Base-by-base conservation (phyloP, 1,140 invertebrate genomes). In the Maconellicoccus hirsutus region DNA sequence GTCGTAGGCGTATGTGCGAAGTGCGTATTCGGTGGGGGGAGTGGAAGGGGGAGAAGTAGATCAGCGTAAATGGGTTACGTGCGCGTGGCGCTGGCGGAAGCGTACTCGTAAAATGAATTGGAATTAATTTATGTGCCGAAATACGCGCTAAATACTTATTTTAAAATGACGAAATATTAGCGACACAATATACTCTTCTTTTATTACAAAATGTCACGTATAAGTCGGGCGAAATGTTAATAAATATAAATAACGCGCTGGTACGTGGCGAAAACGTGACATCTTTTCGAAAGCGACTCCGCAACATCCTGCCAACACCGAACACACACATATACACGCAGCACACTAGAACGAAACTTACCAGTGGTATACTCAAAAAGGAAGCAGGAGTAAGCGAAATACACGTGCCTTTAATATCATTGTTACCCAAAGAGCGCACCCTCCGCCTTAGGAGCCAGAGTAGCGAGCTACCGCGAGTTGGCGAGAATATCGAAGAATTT, bases 91-190 rank as follows among this genome's bases (percentile, higher is more conserved):
- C 29, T 3, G 12, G 42, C 4, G 42, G 6, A 19, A 16, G 12
- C 6, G n/a, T 6, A 52, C 42, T 52, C n/a, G 10, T 38, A 52
- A 52, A 52, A 52, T 52, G 42, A 52, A 52, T 52, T 52, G 42
- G 42, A 52, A 52, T 52, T 52, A 52, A 52, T 52, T 52, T 52
- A 52, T 52, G 42, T 52, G 42, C 42, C n/a, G 42, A 52, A 52
- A 52, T 52, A 52, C 42, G 42, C 42, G n/a, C 42, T 52, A 52
- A 52, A 52, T 52, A 52, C 42, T 52, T 52, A 52, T 52, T 52
- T 52, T 14, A 52, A 52, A 52, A 52, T 52, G 42, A 52, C 42
- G 42, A 52, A 52, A 52, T 52, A 52, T 52, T 52, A 52, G 42
- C 42, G 42, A 52, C 42, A 52, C 42, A 52, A 52, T 52, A 52